phyloP scores from a whole-genome alignment of 2,888 invertebrate species.

The Acrobasis consociella region DNA sequence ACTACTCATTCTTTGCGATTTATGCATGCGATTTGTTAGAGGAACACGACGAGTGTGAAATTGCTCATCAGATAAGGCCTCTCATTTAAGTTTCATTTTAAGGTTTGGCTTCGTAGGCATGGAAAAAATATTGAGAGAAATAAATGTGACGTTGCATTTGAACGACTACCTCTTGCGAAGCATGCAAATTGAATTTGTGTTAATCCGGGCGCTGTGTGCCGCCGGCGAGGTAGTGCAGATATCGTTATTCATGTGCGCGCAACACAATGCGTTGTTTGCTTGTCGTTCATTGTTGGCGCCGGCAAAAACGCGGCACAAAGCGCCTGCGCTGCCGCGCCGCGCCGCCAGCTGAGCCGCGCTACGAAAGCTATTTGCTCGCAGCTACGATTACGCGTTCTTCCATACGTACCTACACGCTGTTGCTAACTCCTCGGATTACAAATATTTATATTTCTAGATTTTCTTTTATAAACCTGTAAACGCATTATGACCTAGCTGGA shows the following conservation, averaged over 20 bases:
- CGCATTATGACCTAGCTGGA: no score
- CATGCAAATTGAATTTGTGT: conserved; percentile 71
- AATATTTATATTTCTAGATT: no score
- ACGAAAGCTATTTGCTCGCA: conserved; percentile 22
- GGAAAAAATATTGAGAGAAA: conserved; percentile 16
- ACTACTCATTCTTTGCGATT: conserved; percentile 66
- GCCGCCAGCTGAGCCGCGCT: conserved; percentile 64
- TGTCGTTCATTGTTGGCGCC: conserved; percentile 71
- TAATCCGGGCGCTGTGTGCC: conserved; percentile 66
- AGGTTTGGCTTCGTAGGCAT: conserved; percentile 28
- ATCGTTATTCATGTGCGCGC: conserved; percentile 72
- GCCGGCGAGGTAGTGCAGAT: conserved; percentile 55
- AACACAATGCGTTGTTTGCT: conserved; percentile 74
- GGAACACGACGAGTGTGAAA: conserved; percentile 63
- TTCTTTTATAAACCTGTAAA: no score
- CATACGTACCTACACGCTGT: background rate
- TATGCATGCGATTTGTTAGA: conserved; percentile 66
- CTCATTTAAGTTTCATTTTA: conserved; percentile 32
- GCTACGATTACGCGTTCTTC: background rate
- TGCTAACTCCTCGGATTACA: no score
- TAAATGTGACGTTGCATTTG: conserved; percentile 40
- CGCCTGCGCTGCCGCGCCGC: conserved; percentile 62
- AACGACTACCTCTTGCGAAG: conserved; percentile 45
- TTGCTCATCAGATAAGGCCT: conserved; percentile 60
- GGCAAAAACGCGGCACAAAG: conserved; percentile 63